These are phyloP conservation scores for Drosophila mimica DNA, from an alignment of 2,888 invertebrate genomes.

Conservation along the genomic window DNA sequence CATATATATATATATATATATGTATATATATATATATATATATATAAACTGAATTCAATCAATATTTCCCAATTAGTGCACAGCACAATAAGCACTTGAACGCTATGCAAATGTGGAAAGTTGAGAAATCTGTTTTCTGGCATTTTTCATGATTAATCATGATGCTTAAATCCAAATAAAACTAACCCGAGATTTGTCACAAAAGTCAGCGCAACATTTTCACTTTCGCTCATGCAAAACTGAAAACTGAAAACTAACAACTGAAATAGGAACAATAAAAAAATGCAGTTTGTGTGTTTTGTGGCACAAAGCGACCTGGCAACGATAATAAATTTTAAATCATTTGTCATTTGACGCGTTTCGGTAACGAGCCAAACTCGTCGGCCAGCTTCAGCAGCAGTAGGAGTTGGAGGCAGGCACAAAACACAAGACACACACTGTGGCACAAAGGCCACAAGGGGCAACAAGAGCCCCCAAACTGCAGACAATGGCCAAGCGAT, in stretches of 20 bases:
- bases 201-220: constrained; percentile 53
- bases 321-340: constrained; percentile 76
- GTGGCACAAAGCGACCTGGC: constrained; percentile 30
- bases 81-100: constrained; percentile 6
- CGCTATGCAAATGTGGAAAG: constrained; percentile 9
- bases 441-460: constrained; percentile 27
- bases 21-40: background rate
- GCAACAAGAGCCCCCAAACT: constrained; percentile 33
- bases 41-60: constrained; percentile 17
- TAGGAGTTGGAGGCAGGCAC: background rate
- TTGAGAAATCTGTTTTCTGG: constrained; percentile 4
- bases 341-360: constrained; percentile 81
- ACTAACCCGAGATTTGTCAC: constrained; percentile 36
- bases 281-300: constrained; percentile 10
- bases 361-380: constrained; percentile 70
- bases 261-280: constrained; percentile 9
- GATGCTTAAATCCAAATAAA: constrained; percentile 21
- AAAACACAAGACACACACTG: background rate
- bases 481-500: constrained; percentile 70
- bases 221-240: constrained; percentile 67
- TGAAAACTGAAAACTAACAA: constrained; percentile 35
- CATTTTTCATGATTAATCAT: constrained; percentile 63
- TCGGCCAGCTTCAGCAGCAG: background rate
- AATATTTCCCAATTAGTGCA: constrained; percentile 11
- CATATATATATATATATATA: background rate